Evolutionary conservation across 1,140 invertebrate genomes (phyloP).

Genomic region (Plectrocnemia conspersa): DNA sequence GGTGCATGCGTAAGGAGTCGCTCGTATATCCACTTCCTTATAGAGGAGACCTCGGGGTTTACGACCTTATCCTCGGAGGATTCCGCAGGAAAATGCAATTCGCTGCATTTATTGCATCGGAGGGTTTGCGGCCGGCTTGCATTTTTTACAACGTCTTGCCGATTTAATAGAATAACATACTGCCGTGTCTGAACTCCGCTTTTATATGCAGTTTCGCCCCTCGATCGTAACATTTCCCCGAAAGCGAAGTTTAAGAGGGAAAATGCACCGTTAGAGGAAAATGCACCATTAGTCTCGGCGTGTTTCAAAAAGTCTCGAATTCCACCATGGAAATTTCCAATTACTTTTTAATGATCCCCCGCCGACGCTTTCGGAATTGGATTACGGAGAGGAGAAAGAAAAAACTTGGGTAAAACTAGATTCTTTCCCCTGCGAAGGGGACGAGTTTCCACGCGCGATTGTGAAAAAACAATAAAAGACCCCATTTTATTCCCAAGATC

Average conservation of each 20-base stretch:
- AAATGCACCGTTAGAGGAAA: too few species aligned
- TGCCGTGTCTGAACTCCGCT: too few species aligned
- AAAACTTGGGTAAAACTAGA: conserved; percentile 15
- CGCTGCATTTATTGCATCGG: conserved; percentile 23
- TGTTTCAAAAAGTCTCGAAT: too few species aligned
- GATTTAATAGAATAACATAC: too few species aligned
- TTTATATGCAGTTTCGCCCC: too few species aligned
- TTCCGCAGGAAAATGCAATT: conserved; percentile 23
- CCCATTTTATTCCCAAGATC: background rate
- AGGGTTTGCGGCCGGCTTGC: conserved; percentile 9
- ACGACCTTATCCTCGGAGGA: conserved; percentile 18
- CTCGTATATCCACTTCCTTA: conserved; percentile 21
- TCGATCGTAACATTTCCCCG: too few species aligned
- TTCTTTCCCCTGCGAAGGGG: conserved; percentile 7
- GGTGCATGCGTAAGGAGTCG: conserved; percentile 19
- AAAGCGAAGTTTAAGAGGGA: too few species aligned
- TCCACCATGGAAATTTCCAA: background rate
- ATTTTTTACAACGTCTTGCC: conserved; percentile 17
- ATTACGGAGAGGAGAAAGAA: background rate
- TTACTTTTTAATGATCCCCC: background rate
- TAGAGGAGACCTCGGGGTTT: conserved; percentile 17
- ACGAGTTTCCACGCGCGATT: conserved; percentile 21
- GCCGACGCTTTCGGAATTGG: background rate
- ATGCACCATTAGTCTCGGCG: too few species aligned
- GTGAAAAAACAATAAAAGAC: conserved; percentile 24